These are phyloP conservation scores for Micronycteris hirsuta DNA, from an alignment of 2,113 vertebrate genomes.

Conservation along the genomic window DNA sequence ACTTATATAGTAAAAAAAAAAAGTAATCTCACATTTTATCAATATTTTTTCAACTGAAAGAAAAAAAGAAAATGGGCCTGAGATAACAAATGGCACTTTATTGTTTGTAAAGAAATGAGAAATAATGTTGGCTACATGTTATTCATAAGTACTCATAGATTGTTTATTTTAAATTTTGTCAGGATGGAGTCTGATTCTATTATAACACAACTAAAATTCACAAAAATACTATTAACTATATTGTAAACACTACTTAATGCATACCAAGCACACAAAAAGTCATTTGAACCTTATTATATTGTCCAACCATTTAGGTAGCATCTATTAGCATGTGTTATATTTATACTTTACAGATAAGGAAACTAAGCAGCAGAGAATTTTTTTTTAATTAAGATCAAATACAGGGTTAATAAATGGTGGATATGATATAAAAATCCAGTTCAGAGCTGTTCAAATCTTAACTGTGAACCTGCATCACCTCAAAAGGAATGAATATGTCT, in stretches of 20 bases:
- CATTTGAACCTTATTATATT: neutral
- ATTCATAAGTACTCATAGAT: neutral
- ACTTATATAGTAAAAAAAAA: neutral
- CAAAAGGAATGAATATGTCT: neutral
- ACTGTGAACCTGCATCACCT: neutral
- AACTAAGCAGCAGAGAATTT: neutral
- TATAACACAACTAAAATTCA: neutral
- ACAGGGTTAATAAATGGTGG: neutral
- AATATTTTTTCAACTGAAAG: neutral
- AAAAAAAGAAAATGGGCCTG: neutral
- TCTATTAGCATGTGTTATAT: neutral
- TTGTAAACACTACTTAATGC: neutral
- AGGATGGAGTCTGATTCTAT: neutral
- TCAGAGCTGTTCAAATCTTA: neutral
- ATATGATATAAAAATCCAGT: neutral
- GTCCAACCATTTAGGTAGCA: neutral
- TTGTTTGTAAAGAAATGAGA: neutral
- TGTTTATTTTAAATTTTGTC: neutral
- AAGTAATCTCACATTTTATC: neutral
- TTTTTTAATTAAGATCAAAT: neutral
- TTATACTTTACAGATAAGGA: neutral
- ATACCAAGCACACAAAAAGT: neutral
- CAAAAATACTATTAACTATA: neutral
- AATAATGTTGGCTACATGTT: neutral
- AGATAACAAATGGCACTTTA: neutral